Evolutionary conservation across 2,888 invertebrate species (phyloP).

Genomic region (Philereme vetulata): DNA sequence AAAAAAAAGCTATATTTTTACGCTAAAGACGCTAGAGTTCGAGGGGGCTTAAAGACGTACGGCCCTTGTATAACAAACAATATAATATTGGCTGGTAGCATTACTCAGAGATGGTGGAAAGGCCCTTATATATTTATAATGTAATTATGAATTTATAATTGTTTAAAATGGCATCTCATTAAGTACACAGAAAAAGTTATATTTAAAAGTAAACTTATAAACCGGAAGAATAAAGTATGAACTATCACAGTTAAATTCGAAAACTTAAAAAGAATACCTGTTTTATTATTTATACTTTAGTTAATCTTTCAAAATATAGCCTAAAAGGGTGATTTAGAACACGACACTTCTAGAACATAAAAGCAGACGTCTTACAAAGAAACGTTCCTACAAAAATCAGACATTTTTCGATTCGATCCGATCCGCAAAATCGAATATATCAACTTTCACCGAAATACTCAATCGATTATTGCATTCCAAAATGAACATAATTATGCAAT

Average conservation of each 20-base stretch:
- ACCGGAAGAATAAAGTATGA: conserved; percentile 36
- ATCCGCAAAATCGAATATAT: too few species aligned
- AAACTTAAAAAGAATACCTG: conserved; percentile 44
- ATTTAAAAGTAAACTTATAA: conserved; percentile 7
- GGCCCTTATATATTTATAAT: neutral
- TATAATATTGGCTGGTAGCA: neutral
- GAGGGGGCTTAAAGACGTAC: too few species aligned
- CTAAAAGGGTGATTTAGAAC: neutral
- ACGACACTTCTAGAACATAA: too few species aligned
- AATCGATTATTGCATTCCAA: too few species aligned
- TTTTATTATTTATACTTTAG: conserved; percentile 24
- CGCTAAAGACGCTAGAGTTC: too few species aligned
- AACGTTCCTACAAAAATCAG: too few species aligned
- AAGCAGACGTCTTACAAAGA: too few species aligned
- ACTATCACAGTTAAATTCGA: conserved; percentile 69
- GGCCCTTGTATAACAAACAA: too few species aligned
- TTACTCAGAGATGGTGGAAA: neutral
- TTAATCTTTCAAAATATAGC: conserved; percentile 4
- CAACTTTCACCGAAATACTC: too few species aligned
- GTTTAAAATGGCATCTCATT: neutral
- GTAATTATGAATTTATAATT: neutral
- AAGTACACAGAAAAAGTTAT: conserved; percentile 1
- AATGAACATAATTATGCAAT: too few species aligned
- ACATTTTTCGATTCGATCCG: too few species aligned
- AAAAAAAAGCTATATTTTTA: too few species aligned